Percentiles rank a stretch among this genome's conserved stretches.
These are phyloP conservation scores for Campoletis raptor DNA, from an alignment of 2,888 invertebrate species.

Conservation along the genomic window DNA sequence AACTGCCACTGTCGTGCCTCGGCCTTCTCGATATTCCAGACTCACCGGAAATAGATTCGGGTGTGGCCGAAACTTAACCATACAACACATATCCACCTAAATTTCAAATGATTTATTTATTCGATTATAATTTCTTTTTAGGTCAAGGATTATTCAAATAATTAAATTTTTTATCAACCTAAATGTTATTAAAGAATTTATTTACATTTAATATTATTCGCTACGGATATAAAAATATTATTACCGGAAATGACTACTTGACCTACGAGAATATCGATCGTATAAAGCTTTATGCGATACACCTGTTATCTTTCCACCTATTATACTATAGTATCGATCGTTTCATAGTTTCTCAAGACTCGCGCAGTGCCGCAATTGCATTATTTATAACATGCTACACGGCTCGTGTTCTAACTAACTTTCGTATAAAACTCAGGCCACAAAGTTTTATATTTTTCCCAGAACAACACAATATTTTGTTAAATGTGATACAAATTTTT, in stretches of 20 bases:
- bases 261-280: slow-evolving; percentile 57
- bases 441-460: not conserved
- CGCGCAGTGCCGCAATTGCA: slow-evolving; percentile 23
- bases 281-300: slow-evolving; percentile 37
- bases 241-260: slow-evolving; percentile 28
- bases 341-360: slow-evolving; percentile 16
- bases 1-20: slow-evolving; percentile 24
- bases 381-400: slow-evolving; percentile 52
- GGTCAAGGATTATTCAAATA: not conserved
- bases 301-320: slow-evolving; percentile 60
- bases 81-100: not conserved
- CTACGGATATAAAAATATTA: slow-evolving; percentile 17
- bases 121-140: not conserved
- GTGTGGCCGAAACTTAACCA: slow-evolving; percentile 47
- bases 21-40: slow-evolving; percentile 56
- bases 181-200: not conserved
- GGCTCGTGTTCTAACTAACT: slow-evolving; percentile 1
- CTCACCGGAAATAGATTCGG: slow-evolving; percentile 66
- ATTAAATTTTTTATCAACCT: not conserved
- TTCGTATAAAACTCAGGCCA: not conserved
- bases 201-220: not conserved
- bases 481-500: not conserved
- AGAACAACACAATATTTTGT: not conserved
- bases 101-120: not conserved
- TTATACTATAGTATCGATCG: slow-evolving; percentile 55